Evolutionary conservation across 2,113 vertebrate genomes (phyloP).

Genomic region (Actinemys pallida): DNA sequence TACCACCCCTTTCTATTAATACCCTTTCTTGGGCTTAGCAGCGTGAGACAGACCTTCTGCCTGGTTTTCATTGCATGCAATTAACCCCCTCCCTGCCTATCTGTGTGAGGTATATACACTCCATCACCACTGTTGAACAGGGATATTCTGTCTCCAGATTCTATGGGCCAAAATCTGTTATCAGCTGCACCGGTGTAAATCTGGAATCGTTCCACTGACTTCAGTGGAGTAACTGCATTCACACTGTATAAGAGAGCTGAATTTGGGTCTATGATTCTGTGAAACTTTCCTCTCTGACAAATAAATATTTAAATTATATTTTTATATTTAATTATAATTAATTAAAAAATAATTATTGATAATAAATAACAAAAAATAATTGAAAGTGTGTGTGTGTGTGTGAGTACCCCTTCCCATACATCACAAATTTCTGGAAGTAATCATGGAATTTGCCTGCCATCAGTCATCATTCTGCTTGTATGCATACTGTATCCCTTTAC

Average conservation of each 20-base stretch:
- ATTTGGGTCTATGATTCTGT: not conserved
- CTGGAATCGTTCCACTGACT: not conserved
- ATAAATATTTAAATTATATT: not conserved
- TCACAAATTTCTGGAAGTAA: not conserved
- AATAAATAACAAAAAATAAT: not conserved
- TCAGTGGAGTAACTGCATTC: not conserved
- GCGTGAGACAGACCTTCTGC: not conserved
- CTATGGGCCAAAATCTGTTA: not conserved
- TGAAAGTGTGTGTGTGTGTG: not conserved
- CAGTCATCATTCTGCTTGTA: not conserved
- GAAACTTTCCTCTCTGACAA: not conserved
- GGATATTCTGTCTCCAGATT: accelerated
- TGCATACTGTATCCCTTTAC: not conserved
- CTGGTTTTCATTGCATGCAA: not conserved
- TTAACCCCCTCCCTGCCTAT: not conserved
- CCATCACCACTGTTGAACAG: accelerated
- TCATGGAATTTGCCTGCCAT: accelerated
- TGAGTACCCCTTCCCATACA: not conserved
- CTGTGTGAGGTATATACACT: not conserved
- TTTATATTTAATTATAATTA: not conserved
- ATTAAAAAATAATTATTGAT: not conserved
- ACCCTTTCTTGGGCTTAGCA: not conserved
- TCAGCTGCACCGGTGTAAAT: not conserved
- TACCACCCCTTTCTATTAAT: not conserved
- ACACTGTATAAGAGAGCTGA: not conserved